phyloP scores from a whole-genome alignment of 2,888 invertebrate genomes.

The Eristalinus aeneus region DNA sequence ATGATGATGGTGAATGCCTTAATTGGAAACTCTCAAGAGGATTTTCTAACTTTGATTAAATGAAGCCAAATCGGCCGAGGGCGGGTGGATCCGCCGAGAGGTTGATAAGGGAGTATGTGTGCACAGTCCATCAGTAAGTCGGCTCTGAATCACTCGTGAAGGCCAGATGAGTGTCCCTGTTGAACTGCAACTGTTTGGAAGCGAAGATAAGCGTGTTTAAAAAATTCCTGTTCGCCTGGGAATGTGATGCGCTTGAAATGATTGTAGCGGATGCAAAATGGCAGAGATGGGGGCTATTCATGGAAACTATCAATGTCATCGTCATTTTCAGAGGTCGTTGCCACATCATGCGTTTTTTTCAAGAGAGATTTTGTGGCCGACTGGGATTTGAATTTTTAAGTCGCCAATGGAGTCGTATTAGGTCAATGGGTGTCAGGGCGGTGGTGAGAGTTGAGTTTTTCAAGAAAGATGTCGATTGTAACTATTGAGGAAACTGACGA shows the following conservation, averaged over 20 bases:
- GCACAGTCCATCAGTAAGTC: neutral
- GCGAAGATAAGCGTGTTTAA: too few relatives aligned
- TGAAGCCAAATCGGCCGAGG: neutral
- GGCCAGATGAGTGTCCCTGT: neutral
- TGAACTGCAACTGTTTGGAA: neutral
- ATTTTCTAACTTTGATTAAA: neutral
- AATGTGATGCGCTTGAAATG: neutral
- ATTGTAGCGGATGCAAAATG: neutral
- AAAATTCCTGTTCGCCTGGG: neutral
- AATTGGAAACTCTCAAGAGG: neutral
- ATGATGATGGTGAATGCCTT: neutral
- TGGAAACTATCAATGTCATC: neutral
- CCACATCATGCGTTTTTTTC: neutral
- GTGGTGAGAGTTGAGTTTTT: too few relatives aligned
- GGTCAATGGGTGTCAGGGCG: too few relatives aligned
- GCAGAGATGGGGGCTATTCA: neutral
- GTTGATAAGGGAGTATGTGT: neutral
- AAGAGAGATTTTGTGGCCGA: neutral
- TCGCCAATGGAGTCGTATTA: too few relatives aligned
- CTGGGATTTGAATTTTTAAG: too few relatives aligned
- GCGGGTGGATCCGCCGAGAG: neutral
- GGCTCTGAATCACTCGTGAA: neutral
- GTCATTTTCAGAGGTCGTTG: neutral
- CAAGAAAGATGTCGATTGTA: too few relatives aligned
- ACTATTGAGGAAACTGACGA: too few relatives aligned